Base-by-base conservation (phyloP, 2,888 invertebrate genomes). In the Apomyelois bistriatella region DNA sequence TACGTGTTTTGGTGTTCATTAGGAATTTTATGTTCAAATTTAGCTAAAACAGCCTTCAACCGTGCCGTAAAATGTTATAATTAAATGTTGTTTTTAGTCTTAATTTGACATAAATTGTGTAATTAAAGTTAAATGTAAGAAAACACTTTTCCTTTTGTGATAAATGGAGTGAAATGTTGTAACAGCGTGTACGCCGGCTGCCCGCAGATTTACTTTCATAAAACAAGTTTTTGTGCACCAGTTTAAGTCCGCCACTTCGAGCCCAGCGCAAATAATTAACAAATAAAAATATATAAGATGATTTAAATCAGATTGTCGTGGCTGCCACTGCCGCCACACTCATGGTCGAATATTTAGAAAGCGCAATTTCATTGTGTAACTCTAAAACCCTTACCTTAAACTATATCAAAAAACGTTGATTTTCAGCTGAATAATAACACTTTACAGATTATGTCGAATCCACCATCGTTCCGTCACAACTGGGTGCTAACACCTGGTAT, bases 271-370 rank as follows among this genome's bases (percentile, higher is more conserved):
- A 68, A 66, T 63, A 68, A 64, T 68, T 66, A 66, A 62, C 61
- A 60, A 67, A 71, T 71, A 70, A 70, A n/a, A 74, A 72, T 66
- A 68, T 70, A 77, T 70, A 22, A 57, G 68, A 69, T 65, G 76
- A 79, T 71, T 78, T 76, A 74, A 72, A 70, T 75, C 70, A 65
- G 61, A 60, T 70, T 60, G 66, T 82, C 81, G 82, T 83, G 81
- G 81, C 82, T 72, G 72, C 71, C 68, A 32, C 40, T 6, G 15
- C 40, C 9, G 75, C 75, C 79, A 79, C 84, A 87, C 85, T 87
- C 88, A 88, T 82, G 88, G 88, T 74, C 88, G 82, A 68, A 64
- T 70, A 79, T 85, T 84, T 88, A 87, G 88, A 88, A 88, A 89
- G 89, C 86, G 82, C 77, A 77, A 79, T 80, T 79, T 77, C 76